Evolutionary conservation across 2,797 vertebrate genomes (phyloP).

Genomic region (Ctenopoma multispine): DNA sequence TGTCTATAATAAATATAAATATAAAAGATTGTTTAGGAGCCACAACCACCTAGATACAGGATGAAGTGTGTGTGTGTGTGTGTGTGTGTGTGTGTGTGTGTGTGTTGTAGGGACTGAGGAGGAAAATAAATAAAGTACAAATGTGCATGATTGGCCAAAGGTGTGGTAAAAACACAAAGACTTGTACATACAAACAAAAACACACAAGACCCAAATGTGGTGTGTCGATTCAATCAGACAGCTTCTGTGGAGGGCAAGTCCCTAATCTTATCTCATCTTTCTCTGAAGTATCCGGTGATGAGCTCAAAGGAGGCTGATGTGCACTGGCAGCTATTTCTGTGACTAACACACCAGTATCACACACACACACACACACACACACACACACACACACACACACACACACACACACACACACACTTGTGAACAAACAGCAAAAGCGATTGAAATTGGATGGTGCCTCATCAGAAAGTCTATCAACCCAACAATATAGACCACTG

Average conservation of each 20-base stretch:
- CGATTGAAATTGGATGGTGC: slow-evolving; percentile 4
- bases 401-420: no score
- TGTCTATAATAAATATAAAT: slow-evolving; percentile 40
- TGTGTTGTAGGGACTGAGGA: slow-evolving; percentile 43
- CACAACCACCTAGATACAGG: slow-evolving; percentile 22
- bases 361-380: slow-evolving; percentile 30
- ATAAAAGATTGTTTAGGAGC: slow-evolving; percentile 59
- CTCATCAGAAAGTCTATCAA: slow-evolving; percentile 14
- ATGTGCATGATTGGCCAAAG: slow-evolving; percentile 58
- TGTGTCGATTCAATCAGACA: slow-evolving; percentile 66
- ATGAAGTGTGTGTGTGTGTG: neutral
- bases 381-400: no score
- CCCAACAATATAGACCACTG: neutral
- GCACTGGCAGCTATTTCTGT: slow-evolving; percentile 64
- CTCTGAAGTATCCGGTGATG: slow-evolving; percentile 72
- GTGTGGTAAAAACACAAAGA: slow-evolving; percentile 41
- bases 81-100: slow-evolving; percentile 27
- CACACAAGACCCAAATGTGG: slow-evolving; percentile 41
- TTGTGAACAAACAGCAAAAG: slow-evolving; percentile 17
- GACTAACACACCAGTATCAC: slow-evolving; percentile 45
- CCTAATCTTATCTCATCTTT: slow-evolving; percentile 73
- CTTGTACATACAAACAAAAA: slow-evolving; percentile 4
- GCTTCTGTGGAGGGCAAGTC: slow-evolving; percentile 66
- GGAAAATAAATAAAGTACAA: slow-evolving; percentile 63
- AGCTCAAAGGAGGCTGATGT: slow-evolving; percentile 71